These are phyloP conservation scores for Diadema setosum DNA, from an alignment of 35 echinoderm and acorn worm genomes.

Conservation along the genomic window DNA sequence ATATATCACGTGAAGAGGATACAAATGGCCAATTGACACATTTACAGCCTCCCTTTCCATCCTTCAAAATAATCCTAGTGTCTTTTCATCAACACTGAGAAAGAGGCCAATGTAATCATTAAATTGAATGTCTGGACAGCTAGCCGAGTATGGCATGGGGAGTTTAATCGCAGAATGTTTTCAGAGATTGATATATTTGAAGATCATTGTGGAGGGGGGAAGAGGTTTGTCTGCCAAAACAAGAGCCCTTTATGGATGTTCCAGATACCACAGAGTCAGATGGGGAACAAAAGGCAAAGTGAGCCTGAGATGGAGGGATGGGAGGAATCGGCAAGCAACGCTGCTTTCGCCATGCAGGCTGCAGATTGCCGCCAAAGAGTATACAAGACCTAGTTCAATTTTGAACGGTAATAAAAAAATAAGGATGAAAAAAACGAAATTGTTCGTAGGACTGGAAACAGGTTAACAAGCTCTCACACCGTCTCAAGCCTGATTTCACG, in stretches of 20 bases:
- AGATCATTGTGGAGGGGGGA: neutral
- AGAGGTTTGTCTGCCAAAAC: conserved; percentile 10
- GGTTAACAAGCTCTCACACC: conserved; percentile 25
- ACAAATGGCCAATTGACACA: conserved; percentile 10
- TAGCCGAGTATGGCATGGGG: no score
- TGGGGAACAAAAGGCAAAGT: neutral
- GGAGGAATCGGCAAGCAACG: no score
- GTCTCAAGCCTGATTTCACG: conserved; percentile 30
- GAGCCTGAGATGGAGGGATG: neutral
- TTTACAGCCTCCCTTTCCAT: neutral
- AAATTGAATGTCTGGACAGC: neutral
- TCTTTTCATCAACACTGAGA: neutral
- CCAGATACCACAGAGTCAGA: neutral
- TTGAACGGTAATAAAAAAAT: conserved; percentile 13
- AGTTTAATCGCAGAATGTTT: no score
- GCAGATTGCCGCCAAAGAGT: neutral
- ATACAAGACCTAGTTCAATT: conserved; percentile 32
- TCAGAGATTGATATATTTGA: neutral
- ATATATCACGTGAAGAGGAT: neutral
- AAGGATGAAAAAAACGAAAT: neutral
- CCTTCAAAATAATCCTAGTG: neutral
- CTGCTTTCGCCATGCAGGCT: neutral
- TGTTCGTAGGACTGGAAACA: neutral
- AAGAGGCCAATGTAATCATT: neutral
- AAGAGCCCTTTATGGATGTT: conserved; percentile 18